These are phyloP conservation scores for Mohoua ochrocephala DNA, from an alignment of 2,113 vertebrate genomes.

Conservation along the genomic window DNA sequence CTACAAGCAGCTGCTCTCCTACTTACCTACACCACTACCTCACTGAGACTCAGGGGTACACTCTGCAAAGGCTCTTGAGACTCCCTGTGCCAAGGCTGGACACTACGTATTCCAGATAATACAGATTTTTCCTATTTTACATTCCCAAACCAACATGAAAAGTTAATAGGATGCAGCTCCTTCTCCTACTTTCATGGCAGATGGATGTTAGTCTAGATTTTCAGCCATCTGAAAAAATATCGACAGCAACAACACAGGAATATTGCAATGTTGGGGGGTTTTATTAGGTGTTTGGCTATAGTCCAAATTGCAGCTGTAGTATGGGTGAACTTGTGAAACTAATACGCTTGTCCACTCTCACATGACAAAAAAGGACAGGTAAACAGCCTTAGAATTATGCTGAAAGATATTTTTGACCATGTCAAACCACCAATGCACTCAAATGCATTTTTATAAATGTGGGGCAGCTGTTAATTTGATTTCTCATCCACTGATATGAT, in stretches of 20 bases:
- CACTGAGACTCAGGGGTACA: not conserved
- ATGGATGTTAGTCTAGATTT: not conserved
- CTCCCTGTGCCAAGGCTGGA: not conserved
- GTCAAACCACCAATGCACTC: not conserved
- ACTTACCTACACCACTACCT: not conserved
- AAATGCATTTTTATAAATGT: not conserved
- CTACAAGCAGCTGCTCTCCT: not conserved
- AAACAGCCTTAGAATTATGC: not conserved
- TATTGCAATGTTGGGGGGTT: not conserved
- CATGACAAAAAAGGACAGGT: not conserved
- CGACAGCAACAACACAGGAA: not conserved
- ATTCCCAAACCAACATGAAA: not conserved
- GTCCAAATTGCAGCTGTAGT: not conserved
- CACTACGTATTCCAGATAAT: not conserved
- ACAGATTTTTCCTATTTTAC: not conserved
- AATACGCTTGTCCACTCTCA: not conserved
- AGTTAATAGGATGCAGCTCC: not conserved
- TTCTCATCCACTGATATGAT: not conserved
- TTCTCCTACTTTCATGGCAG: not conserved
- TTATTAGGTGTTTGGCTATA: not conserved
- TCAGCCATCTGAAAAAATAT: not conserved
- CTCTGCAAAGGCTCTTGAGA: not conserved
- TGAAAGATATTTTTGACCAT: not conserved
- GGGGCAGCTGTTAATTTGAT: not conserved
- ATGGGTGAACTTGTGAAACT: not conserved